Evolutionary conservation across 2,888 invertebrate genomes (phyloP), one percentile per base, ranked within the genome.

Genomic region (Opisthograptis luteolata): DNA sequence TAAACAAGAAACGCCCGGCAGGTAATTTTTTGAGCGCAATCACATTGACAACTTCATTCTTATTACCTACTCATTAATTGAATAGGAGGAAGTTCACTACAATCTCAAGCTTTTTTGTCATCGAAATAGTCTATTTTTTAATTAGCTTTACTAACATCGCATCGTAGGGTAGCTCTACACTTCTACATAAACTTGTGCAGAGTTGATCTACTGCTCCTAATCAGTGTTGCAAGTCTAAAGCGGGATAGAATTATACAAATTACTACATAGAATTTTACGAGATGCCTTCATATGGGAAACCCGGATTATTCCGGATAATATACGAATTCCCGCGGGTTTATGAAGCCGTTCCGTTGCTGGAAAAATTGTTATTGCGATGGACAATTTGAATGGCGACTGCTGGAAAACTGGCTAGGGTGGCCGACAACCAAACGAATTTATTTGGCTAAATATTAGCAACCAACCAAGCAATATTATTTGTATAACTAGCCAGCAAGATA

Each of bases 211-310:
- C 47, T 34, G 32, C 5, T 40, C 3, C 3, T 3, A 6, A 4
- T 4, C 36, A 14, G 32, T 43, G 22, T 9, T n/a, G 37, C 3
- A 10, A 7, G 5, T 3, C 14, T 40, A 20, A 10, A 20, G 17
- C 31, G 22, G 35, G 45, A 35, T 41, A 43, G 46, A 62, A 60
- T 64, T 64, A 64, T 64, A 64, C 64, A 64, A 64, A 64, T 62
- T 51, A 58, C 58, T 51, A 45, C 55, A 64, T 62, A 59, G 57
- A 60, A 62, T 62, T 64, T 64, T 62, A 64, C 57, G 60, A 60
- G 45, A 47, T 72, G 64, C 64, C 70, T 75, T 69, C 68, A 65
- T 78, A 67, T 65, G 66, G 68, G 64, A 66, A 61, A 70, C 68
- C 70, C 65, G 62, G 56, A 62, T 58, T 47, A 52, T 55, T 55